A percentile compares a stretch with the other conserved stretches of the same genome.
These are phyloP conservation scores for Panurus biarmicus DNA, from an alignment of 2,113 vertebrate genomes.

Conservation along the genomic window DNA sequence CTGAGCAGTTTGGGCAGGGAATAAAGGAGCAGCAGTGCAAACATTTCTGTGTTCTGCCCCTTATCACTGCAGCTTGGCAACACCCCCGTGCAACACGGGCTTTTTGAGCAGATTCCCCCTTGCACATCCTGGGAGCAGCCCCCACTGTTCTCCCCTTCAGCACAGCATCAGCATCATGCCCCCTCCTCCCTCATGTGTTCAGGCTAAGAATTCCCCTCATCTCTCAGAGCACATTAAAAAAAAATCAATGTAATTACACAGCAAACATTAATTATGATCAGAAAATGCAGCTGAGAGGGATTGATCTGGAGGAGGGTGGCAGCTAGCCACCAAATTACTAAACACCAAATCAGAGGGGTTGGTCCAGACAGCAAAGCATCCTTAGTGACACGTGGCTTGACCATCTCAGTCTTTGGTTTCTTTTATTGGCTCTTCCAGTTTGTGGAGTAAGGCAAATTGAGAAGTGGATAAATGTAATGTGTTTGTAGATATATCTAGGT, in stretches of 20 bases:
- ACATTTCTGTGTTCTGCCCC: background rate
- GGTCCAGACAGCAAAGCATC: background rate
- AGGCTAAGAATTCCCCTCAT: constrained; percentile 7
- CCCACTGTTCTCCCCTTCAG: background rate
- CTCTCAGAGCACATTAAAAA: constrained; percentile 34
- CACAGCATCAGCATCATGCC: background rate
- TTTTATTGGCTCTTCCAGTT: background rate
- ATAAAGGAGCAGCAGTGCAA: background rate
- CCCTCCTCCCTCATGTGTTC: rapidly evolving
- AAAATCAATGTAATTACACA: constrained; percentile 57
- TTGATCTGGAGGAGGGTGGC: constrained; percentile 23
- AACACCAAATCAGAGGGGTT: background rate
- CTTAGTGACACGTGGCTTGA: background rate
- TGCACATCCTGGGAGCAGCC: background rate
- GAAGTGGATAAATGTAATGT: background rate
- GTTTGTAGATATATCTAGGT: background rate
- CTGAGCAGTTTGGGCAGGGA: background rate
- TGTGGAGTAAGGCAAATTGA: background rate
- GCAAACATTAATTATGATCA: constrained; percentile 59
- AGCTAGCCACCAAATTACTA: background rate
- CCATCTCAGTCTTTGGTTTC: background rate
- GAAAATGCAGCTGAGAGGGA: constrained; percentile 36
- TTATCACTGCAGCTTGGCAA: background rate
- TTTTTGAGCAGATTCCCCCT: background rate
- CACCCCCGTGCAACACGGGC: rapidly evolving